Evolutionary conservation across 1,140 invertebrate species (phyloP).

Genomic region (Leptonema lineaticorne): DNA sequence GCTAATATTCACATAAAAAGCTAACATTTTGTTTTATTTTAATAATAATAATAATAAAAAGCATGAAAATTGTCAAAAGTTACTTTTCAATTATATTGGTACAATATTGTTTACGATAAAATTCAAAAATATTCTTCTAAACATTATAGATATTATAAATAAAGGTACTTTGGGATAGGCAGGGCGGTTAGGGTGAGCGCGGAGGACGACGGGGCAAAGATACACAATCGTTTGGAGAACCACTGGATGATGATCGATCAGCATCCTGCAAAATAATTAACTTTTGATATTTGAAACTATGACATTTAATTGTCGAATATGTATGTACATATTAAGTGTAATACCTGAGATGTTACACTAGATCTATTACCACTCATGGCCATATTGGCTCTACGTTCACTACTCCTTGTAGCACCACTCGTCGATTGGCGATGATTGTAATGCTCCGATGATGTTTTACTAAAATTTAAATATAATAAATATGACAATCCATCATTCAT

Average conservation of each 20-base stretch:
- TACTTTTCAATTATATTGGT: slow-evolving; percentile 21
- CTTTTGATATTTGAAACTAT: not conserved
- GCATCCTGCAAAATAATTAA: slow-evolving; percentile 31
- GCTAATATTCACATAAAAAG: too few relatives aligned
- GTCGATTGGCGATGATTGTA: slow-evolving; percentile 46
- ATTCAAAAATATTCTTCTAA: slow-evolving; percentile 18
- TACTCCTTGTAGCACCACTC: slow-evolving; percentile 33
- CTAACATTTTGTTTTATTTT: not conserved
- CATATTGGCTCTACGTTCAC: slow-evolving; percentile 56
- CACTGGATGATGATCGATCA: slow-evolving; percentile 38
- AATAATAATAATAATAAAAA: not conserved
- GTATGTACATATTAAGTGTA: not conserved
- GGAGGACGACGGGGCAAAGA: slow-evolving; percentile 21
- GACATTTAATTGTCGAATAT: not conserved
- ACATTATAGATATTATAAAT: slow-evolving; percentile 21
- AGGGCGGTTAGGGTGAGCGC: slow-evolving; percentile 23
- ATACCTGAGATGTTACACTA: slow-evolving; percentile 56
- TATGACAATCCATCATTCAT: not conserved
- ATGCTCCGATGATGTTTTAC: slow-evolving; percentile 56
- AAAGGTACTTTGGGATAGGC: slow-evolving; percentile 28
- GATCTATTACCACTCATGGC: slow-evolving; percentile 59
- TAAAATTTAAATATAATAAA: slow-evolving; percentile 45
- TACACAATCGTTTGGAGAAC: slow-evolving; percentile 36
- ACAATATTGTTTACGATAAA: slow-evolving; percentile 16
- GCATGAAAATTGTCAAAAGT: slow-evolving; percentile 21